Percentiles rank a stretch among this genome's conserved stretches.
Conservation (phyloP, 2,888 invertebrate species). For the Cetonia aurata region DNA sequence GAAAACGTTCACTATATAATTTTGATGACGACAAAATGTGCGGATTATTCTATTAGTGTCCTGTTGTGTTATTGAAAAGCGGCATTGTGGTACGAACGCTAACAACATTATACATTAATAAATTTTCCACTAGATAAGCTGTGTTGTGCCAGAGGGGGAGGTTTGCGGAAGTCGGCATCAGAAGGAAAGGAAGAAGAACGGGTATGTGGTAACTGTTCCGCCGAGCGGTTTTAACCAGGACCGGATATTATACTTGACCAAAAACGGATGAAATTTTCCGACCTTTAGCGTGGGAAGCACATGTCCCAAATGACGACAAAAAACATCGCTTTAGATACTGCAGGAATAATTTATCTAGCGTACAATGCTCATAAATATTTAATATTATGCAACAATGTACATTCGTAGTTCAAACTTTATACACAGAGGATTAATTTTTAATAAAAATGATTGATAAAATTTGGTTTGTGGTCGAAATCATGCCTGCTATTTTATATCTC, state of each 20-base stretch:
- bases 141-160: slow-evolving; percentile 6
- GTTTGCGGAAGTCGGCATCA: slow-evolving; percentile 26
- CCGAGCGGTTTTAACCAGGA: slow-evolving; percentile 7
- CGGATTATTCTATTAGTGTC: background rate
- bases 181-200: slow-evolving; percentile 11
- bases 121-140: slow-evolving; percentile 13
- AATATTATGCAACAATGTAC: too few relatives aligned
- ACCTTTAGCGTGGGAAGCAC: background rate
- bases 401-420: too few relatives aligned
- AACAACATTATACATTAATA: slow-evolving; percentile 19
- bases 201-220: slow-evolving; percentile 12
- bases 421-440: too few relatives aligned
- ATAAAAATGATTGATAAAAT: too few relatives aligned
- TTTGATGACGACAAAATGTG: slow-evolving; percentile 1
- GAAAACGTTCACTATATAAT: too few relatives aligned
- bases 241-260: slow-evolving; percentile 35
- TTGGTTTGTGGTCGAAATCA: too few relatives aligned
- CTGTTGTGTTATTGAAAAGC: background rate
- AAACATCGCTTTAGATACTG: background rate
- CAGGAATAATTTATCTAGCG: background rate
- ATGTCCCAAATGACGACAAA: slow-evolving; percentile 6
- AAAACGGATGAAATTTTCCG: slow-evolving; percentile 25
- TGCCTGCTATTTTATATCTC: too few relatives aligned
- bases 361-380: too few relatives aligned
- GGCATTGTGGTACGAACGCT: background rate